These are phyloP conservation scores for Strigamia transsilvanica DNA, from an alignment of 2,888 invertebrate species.

Conservation along the genomic window DNA sequence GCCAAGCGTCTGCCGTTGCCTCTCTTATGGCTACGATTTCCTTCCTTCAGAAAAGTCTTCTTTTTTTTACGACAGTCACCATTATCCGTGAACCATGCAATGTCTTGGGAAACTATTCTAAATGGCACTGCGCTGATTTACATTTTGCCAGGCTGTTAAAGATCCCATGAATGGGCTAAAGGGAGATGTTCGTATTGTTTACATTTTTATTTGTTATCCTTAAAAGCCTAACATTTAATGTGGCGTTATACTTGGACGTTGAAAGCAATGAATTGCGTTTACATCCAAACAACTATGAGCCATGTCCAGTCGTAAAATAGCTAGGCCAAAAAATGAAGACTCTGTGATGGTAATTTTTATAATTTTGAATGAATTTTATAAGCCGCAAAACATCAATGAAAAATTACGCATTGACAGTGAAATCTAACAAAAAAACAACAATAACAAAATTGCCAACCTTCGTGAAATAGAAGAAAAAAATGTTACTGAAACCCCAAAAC, in stretches of 20 bases:
- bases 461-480: background rate
- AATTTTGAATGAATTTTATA: background rate
- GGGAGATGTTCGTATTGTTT: conserved; percentile 20
- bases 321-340: background rate
- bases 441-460: background rate
- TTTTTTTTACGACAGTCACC: conserved; percentile 38
- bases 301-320: conserved; percentile 24
- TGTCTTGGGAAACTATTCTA: conserved; percentile 48
- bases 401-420: too few species aligned
- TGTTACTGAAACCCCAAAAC: background rate
- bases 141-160: conserved; percentile 36
- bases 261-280: conserved; percentile 13
- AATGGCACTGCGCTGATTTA: conserved; percentile 31
- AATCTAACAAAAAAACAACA: background rate
- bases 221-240: background rate
- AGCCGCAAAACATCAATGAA: background rate
- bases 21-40: conserved; percentile 45
- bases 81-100: conserved; percentile 47
- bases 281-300: conserved; percentile 6
- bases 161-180: conserved; percentile 16
- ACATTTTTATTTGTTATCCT: conserved; percentile 4
- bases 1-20: conserved; percentile 43
- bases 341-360: background rate
- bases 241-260: background rate
- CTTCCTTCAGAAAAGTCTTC: conserved; percentile 44